Conservation (phyloP, 2,113 vertebrate species). For the Tautogolabrus adspersus region DNA sequence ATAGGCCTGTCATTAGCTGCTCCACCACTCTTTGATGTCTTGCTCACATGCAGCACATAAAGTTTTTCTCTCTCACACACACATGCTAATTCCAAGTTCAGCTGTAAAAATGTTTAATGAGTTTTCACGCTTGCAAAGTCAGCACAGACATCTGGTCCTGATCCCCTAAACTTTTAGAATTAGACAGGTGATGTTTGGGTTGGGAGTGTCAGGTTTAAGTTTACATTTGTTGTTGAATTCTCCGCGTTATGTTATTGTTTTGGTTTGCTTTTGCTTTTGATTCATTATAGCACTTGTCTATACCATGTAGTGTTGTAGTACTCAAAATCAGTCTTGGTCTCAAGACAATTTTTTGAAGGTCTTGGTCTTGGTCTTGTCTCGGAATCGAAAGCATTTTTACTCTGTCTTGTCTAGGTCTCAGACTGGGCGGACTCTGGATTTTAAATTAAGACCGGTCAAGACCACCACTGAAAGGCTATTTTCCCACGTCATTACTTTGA, state of each 20-base stretch:
- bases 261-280: background rate
- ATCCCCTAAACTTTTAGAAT: constrained; percentile 25
- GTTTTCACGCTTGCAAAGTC: constrained; percentile 59
- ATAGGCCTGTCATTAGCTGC: constrained; percentile 68
- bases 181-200: constrained; percentile 41
- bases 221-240: constrained; percentile 26
- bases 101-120: constrained; percentile 69
- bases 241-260: background rate
- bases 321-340: no score
- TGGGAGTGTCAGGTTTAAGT: constrained; percentile 17
- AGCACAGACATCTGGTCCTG: constrained; percentile 69
- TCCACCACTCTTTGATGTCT: constrained; percentile 73
- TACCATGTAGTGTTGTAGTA: no score
- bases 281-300: background rate
- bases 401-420: no score
- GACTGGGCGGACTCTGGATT: no score
- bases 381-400: no score
- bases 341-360: no score
- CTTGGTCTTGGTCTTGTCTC: no score
- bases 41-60: constrained; percentile 57
- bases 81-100: constrained; percentile 57
- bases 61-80: constrained; percentile 37
- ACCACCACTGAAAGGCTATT: no score
- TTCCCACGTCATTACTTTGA: no score
- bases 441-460: no score